phyloP scores from a whole-genome alignment of 2,113 vertebrate species.

The Aptenodytes forsteri region DNA sequence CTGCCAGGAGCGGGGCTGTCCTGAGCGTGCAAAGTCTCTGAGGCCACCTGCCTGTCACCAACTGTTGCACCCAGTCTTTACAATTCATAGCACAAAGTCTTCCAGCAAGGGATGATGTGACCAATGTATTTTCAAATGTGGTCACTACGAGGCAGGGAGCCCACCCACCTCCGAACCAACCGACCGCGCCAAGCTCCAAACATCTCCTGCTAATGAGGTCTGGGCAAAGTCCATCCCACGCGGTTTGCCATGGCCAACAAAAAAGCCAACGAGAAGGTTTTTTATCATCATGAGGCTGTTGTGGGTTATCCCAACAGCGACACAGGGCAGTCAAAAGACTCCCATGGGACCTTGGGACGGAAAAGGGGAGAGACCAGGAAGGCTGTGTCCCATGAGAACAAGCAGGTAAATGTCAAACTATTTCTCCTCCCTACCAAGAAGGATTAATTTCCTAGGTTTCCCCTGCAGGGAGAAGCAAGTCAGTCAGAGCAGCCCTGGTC shows the following conservation, averaged over 20 bases:
- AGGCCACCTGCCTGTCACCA: neutral
- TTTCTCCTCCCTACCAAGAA: neutral
- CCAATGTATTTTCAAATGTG: neutral
- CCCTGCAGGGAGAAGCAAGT: neutral
- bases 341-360: fast-evolving
- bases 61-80: neutral
- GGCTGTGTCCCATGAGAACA: neutral
- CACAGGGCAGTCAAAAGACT: neutral
- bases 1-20: neutral
- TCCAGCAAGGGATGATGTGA: neutral
- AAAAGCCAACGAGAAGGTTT: neutral
- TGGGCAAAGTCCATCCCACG: neutral
- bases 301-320: neutral
- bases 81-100: neutral
- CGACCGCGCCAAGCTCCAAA: neutral
- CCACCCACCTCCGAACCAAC: neutral
- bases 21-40: neutral
- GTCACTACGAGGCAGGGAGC: neutral
- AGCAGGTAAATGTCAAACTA: neutral
- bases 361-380: neutral
- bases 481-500: neutral
- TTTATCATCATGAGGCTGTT: neutral
- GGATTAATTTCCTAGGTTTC: neutral
- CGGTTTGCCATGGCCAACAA: neutral
- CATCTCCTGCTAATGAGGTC: neutral